These are phyloP conservation scores for Latrodectus elegans DNA, from an alignment of 2,888 invertebrate genomes.

Conservation along the genomic window DNA sequence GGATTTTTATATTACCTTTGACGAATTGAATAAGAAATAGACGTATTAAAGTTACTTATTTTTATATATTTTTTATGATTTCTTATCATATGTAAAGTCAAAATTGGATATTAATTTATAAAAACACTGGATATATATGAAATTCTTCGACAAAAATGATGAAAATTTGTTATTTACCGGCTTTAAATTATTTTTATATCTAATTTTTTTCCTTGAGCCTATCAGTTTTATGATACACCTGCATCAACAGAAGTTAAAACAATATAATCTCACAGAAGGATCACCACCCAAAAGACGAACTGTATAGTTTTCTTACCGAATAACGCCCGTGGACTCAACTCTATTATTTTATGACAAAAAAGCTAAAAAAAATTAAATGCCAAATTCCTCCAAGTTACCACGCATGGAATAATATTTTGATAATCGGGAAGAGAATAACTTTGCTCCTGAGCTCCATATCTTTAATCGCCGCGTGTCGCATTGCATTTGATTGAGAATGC, in stretches of 20 bases:
- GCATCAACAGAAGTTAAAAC: slow-evolving; percentile 61
- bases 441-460: not conserved
- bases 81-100: no score
- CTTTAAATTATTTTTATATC: no score
- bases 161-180: no score
- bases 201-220: no score
- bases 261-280: slow-evolving; percentile 43
- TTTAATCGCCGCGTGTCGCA: not conserved
- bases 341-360: slow-evolving; percentile 3
- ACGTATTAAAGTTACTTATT: no score
- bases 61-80: no score
- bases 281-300: slow-evolving; percentile 39
- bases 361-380: slow-evolving; percentile 9
- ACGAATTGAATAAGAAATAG: no score
- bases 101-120: no score
- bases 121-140: no score
- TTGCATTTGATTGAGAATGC: not conserved
- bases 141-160: no score
- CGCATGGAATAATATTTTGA: slow-evolving; percentile 62
- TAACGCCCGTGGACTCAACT: not conserved
- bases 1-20: no score
- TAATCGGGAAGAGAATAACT: slow-evolving; percentile 37
- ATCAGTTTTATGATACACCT: slow-evolving; percentile 25
- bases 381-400: slow-evolving; percentile 32
- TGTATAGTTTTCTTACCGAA: not conserved